Conservation (phyloP, 2,113 vertebrate species). For the Manacus vitellinus region DNA sequence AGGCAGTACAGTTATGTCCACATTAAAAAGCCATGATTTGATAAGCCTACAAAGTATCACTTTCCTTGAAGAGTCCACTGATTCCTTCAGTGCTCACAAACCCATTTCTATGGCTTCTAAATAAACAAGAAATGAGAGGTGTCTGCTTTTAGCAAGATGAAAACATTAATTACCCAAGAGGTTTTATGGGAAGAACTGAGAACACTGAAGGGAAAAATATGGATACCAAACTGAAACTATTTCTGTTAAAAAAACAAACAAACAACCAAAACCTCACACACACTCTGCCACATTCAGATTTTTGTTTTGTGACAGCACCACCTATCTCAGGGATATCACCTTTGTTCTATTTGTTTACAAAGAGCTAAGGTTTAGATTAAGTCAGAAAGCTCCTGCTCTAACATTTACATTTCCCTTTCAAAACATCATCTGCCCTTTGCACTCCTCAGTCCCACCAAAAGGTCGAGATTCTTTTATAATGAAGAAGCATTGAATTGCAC, state of each 20-base stretch:
- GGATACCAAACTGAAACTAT: background rate
- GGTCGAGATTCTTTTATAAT: background rate
- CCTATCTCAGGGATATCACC: background rate
- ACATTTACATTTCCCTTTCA: constrained; percentile 51
- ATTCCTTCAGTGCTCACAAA: background rate
- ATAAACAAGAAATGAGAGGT: background rate
- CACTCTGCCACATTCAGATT: background rate
- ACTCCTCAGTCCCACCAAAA: constrained; percentile 4
- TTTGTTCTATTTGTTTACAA: background rate
- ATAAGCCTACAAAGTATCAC: background rate
- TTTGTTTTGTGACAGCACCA: background rate
- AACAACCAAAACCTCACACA: background rate
- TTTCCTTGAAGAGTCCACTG: background rate
- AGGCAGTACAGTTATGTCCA: background rate
- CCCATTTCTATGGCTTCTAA: background rate
- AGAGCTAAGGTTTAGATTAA: constrained; percentile 25
- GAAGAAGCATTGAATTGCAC: background rate
- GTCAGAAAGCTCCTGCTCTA: constrained; percentile 2
- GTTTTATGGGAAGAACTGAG: background rate
- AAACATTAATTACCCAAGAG: background rate
- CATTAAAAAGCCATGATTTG: background rate
- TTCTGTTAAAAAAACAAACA: background rate
- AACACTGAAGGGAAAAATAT: background rate
- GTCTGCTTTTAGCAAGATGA: background rate
- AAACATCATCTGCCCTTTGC: constrained; percentile 41